These are phyloP conservation scores for Agrenia bidenticulata DNA, from an alignment of 2,888 invertebrate species.

Conservation along the genomic window DNA sequence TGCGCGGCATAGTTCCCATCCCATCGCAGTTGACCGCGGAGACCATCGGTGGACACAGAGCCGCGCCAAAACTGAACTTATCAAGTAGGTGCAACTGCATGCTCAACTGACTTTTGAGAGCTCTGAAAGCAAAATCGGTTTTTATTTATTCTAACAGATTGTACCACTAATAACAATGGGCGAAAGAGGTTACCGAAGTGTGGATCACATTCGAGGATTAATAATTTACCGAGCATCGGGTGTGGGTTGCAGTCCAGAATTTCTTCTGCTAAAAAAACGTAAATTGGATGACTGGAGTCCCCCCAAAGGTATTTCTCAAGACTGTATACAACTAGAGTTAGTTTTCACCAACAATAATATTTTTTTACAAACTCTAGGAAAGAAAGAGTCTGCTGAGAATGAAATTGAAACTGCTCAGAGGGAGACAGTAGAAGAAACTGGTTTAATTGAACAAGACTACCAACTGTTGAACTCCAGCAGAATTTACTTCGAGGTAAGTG, in stretches of 20 bases:
- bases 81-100: background rate
- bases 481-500: constrained; percentile 17
- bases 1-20: no score
- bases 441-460: constrained; percentile 18
- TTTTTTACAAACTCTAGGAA: constrained; percentile 8
- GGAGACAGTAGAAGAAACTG: constrained; percentile 15
- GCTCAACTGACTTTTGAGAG: no score
- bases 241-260: background rate
- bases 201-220: constrained; percentile 4
- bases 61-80: no score
- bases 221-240: background rate
- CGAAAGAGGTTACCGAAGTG: background rate
- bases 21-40: no score
- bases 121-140: no score
- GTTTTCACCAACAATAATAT: background rate
- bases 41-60: no score
- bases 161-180: background rate
- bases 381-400: background rate
- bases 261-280: constrained; percentile 10
- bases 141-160: no score
- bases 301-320: constrained; percentile 11
- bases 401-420: constrained; percentile 17
- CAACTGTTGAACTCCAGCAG: constrained; percentile 9
- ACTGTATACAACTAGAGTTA: background rate
- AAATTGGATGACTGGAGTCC: constrained; percentile 13